These are phyloP conservation scores for Spodoptera littoralis DNA, from an alignment of 2,888 invertebrate genomes.

Conservation along the genomic window DNA sequence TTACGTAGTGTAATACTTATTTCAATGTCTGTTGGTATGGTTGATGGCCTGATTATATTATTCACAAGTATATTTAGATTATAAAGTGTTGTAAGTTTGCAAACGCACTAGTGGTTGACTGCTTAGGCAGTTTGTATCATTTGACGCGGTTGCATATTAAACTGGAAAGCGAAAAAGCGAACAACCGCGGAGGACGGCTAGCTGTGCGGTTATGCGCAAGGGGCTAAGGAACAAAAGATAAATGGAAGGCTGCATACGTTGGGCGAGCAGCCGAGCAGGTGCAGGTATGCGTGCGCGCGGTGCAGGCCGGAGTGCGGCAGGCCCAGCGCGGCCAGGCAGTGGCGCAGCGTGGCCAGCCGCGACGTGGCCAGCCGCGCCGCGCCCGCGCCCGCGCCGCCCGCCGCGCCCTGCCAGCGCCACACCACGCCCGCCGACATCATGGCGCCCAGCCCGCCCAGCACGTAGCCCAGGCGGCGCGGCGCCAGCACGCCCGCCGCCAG, in stretches of 20 bases:
- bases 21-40: too few relatives aligned
- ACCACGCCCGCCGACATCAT: constrained; percentile 92
- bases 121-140: too few relatives aligned
- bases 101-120: too few relatives aligned
- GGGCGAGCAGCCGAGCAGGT: constrained; percentile 94
- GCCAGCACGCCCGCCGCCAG: constrained; percentile 66
- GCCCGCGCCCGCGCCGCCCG: constrained; percentile 44
- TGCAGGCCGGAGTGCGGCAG: constrained; percentile 90
- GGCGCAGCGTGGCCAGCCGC: constrained; percentile 66
- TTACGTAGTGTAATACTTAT: too few relatives aligned
- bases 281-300: constrained; percentile 96
- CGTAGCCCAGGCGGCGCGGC: constrained; percentile 86
- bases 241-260: constrained; percentile 87
- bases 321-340: constrained; percentile 81
- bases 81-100: too few relatives aligned
- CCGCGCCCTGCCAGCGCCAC: constrained; percentile 78
- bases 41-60: too few relatives aligned
- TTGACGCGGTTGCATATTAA: too few relatives aligned
- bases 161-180: too few relatives aligned
- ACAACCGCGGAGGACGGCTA: too few relatives aligned
- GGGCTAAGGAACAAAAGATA: too few relatives aligned
- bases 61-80: too few relatives aligned
- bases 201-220: too few relatives aligned
- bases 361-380: constrained; percentile 51
- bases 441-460: constrained; percentile 96